phyloP scores from a whole-genome alignment of 2,888 invertebrate genomes.

The Ophion costatus region DNA sequence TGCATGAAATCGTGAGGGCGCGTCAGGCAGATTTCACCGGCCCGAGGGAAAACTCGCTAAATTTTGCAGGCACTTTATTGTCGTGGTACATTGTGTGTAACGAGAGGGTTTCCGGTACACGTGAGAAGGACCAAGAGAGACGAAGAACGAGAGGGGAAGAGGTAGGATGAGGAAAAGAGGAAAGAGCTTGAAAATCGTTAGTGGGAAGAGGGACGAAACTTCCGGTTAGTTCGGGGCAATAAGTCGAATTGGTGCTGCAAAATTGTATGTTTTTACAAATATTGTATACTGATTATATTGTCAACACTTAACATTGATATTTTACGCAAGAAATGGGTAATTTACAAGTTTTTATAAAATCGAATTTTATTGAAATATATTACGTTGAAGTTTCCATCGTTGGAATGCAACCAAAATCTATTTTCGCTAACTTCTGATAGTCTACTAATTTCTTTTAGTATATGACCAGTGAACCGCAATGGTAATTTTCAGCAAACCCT shows the following conservation, averaged over 20 bases:
- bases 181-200: constrained; percentile 5
- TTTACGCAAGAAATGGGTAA: too few relatives aligned
- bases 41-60: constrained; percentile 44
- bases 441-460: too few relatives aligned
- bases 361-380: too few relatives aligned
- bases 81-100: constrained; percentile 41
- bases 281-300: too few relatives aligned
- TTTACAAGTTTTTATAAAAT: too few relatives aligned
- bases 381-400: too few relatives aligned
- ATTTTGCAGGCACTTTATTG: constrained; percentile 57
- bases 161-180: background rate
- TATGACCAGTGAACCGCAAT: too few relatives aligned
- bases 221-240: constrained; percentile 4
- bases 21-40: constrained; percentile 28
- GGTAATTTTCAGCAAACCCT: too few relatives aligned
- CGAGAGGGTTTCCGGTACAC: constrained; percentile 21
- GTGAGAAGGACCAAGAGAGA: constrained; percentile 14
- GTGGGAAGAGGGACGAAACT: background rate
- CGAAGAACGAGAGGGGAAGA: background rate
- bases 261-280: too few relatives aligned
- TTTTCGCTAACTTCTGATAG: too few relatives aligned
- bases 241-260: background rate
- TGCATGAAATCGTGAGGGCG: constrained; percentile 29
- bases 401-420: too few relatives aligned
- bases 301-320: too few relatives aligned